phyloP scores from a whole-genome alignment of 2,797 vertebrate species.

The Malurus splendens region DNA sequence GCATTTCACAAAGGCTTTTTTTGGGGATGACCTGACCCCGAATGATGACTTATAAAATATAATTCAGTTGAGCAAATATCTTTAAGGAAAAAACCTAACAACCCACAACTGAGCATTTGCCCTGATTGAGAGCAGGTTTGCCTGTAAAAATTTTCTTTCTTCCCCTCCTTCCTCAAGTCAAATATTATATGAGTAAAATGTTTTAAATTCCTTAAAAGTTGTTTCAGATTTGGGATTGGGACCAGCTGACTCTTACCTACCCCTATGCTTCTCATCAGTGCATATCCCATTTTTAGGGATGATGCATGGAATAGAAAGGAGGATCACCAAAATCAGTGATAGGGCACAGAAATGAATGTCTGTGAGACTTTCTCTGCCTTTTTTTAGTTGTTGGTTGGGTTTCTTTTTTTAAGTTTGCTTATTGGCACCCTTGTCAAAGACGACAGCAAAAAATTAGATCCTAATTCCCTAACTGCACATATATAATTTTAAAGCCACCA shows the following conservation, averaged over 20 bases:
- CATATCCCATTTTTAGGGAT: background rate
- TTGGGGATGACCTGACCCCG: background rate
- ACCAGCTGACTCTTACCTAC: background rate
- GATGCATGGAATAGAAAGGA: background rate
- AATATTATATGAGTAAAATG: background rate
- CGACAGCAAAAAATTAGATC: background rate
- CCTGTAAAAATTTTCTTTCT: background rate
- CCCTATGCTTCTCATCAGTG: background rate
- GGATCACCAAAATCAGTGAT: background rate
- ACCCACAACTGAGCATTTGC: background rate
- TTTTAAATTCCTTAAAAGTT: background rate
- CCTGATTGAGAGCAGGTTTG: background rate
- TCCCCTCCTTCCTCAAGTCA: background rate
- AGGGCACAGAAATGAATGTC: background rate
- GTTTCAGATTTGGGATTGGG: background rate
- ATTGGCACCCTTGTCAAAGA: background rate
- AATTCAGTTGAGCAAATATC: background rate
- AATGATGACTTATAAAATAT: background rate
- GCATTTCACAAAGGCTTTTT: background rate
- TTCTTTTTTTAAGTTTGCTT: background rate
- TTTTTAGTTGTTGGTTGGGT: background rate
- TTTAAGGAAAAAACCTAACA: background rate
- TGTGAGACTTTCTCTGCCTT: background rate
- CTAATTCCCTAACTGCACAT: background rate
- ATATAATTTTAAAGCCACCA: background rate